Conservation (phyloP, 35 echinoderm and acorn worm genomes). For the Strongylocentrotus purpuratus region DNA sequence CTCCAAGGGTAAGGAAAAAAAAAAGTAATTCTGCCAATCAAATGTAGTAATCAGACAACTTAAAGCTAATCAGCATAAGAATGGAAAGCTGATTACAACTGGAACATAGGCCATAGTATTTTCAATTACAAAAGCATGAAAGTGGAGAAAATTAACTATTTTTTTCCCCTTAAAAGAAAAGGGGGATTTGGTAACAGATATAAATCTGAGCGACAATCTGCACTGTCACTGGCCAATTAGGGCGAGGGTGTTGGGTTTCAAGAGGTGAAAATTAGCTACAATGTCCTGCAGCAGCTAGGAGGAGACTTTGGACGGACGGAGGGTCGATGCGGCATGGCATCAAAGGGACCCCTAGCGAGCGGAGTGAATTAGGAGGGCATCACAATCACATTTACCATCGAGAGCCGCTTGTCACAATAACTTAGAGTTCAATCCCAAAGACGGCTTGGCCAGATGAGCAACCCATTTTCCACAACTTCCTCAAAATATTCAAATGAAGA, state of each 20-base stretch:
- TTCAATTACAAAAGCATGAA: not conserved
- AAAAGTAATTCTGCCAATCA: not conserved
- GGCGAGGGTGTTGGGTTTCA: slow-evolving; percentile 40
- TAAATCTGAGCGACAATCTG: not conserved
- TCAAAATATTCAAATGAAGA: not conserved
- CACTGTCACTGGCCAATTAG: slow-evolving; percentile 47
- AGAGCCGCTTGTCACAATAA: slow-evolving; percentile 50
- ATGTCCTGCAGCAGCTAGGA: slow-evolving; percentile 12
- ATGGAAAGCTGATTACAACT: not conserved
- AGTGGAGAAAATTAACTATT: not conserved
- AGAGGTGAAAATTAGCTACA: slow-evolving; percentile 53
- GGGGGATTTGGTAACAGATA: not conserved
- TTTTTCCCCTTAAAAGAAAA: not conserved
- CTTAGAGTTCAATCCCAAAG: slow-evolving; percentile 18
- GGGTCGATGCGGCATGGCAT: not conserved
- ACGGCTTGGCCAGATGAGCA: slow-evolving; percentile 14
- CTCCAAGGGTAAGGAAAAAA: not conserved
- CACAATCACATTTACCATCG: slow-evolving; percentile 25
- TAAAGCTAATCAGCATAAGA: not conserved
- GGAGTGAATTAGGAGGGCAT: slow-evolving; percentile 40
- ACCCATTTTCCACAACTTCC: not conserved
- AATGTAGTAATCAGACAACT: not conserved
- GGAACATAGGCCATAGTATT: not conserved
- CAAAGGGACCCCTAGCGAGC: slow-evolving; percentile 46
- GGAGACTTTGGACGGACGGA: not conserved